Evolutionary conservation across 2,888 invertebrate species (phyloP).

Genomic region (Scaptomyza polygonia): DNA sequence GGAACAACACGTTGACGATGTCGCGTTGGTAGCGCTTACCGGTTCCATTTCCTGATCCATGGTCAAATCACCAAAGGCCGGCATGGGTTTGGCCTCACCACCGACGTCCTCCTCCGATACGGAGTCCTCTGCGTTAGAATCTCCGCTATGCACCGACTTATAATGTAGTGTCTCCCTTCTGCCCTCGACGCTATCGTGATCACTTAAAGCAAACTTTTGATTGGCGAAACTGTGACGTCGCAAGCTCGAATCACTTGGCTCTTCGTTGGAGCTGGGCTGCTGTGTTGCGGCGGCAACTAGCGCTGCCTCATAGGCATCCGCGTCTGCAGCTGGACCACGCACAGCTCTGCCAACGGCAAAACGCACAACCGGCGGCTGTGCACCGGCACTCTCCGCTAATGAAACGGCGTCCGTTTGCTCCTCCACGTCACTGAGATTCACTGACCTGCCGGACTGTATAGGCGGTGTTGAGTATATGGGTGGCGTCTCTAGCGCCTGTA

Average conservation of each 20-base stretch:
- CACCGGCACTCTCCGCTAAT: conserved; percentile 74
- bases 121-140: conserved; percentile 85
- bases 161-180: conserved; percentile 73
- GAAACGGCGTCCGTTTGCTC: conserved; percentile 65
- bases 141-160: conserved; percentile 82
- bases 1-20: not conserved
- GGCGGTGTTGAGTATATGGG: conserved; percentile 27
- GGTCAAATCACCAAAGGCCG: conserved; percentile 84
- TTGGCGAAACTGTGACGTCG: conserved; percentile 86
- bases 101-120: conserved; percentile 67
- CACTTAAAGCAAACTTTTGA: conserved; percentile 84
- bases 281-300: conserved; percentile 55
- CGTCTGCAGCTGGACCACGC: conserved; percentile 61
- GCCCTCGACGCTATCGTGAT: conserved; percentile 85
- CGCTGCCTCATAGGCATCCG: conserved; percentile 50
- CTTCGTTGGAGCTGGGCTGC: conserved; percentile 71
- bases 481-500: conserved; percentile 51
- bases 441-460: conserved; percentile 35
- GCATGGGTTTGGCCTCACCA: conserved; percentile 84
- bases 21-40: conserved; percentile 74
- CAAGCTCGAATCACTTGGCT: conserved; percentile 84
- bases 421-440: conserved; percentile 61
- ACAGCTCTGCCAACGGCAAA: conserved; percentile 83
- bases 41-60: conserved; percentile 84
- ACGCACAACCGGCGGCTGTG: conserved; percentile 51